Evolutionary conservation across 2,888 invertebrate species (phyloP), one percentile per base, ranked within the genome.

Genomic region (Geotrupes spiniger): DNA sequence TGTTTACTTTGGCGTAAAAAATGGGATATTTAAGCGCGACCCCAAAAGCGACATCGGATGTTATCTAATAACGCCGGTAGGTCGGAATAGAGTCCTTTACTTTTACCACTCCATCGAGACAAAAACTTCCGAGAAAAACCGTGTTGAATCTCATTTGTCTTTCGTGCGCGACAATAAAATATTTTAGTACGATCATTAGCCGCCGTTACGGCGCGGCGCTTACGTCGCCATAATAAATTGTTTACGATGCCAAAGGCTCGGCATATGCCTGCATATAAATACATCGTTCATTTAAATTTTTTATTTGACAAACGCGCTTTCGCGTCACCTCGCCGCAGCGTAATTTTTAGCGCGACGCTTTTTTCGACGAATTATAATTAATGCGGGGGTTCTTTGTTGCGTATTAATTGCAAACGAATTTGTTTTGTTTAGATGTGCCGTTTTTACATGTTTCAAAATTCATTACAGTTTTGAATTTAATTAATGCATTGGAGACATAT

Each of bases 161-260:
- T 54, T 56, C 54, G 56, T 59, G 56, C 57, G 59, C 58, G 59
- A 63, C 61, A 63, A 63, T 63, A 61, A 61, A 63, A 63, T 60
- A 61, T 59, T 61, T 60, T 62, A 61, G 60, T 59, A 51, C 55
- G 45, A 56, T 57, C 60, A 61, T 62, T 62, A 61, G 56, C 6
- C 14, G 33, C 14, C 12, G 33, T 33, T 33, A 33, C 33, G 15
- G 12, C 14, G 15, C n/a, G 33, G 15, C 33, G 33, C 14, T 33
- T 12, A 33, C 11, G 33, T 33, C 33, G 2, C 15, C 33, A 14
- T 33, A 33, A 33, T 33, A 33, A 33, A 33, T 33, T 33, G 33
- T 33, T 33, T 33, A 33, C 33, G 33, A 33, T 10, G 9, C 11
- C 33, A 15, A 15, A 33, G 21, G 21, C 6, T 6, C 21, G 21